A percentile compares a stretch with the other conserved stretches of the same genome.
Evolutionary conservation across 2,888 invertebrate species (phyloP).

Genomic region (Alitta virens): DNA sequence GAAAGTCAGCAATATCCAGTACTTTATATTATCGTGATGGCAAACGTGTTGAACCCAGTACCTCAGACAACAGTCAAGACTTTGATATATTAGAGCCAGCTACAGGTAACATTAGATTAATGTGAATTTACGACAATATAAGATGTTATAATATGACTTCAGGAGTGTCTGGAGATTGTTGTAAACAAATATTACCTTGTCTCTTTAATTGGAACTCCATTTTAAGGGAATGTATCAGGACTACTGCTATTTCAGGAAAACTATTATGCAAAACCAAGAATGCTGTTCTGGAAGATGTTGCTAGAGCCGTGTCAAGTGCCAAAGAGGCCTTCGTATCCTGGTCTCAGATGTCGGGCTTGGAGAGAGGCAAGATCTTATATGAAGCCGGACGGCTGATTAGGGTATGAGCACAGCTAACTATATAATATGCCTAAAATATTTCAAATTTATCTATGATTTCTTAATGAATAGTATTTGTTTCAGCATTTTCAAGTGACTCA

Average conservation of each 20-base stretch:
- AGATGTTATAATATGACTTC: too few species aligned
- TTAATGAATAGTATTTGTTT: too few species aligned
- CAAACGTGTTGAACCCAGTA: constrained; percentile 33
- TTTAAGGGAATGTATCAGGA: too few species aligned
- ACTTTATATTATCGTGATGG: constrained; percentile 47
- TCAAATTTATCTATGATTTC: too few species aligned
- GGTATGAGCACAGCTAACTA: constrained; percentile 33
- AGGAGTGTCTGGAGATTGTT: too few species aligned
- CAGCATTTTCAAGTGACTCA: too few species aligned
- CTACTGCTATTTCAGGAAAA: constrained; percentile 46
- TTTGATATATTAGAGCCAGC: constrained; percentile 44
- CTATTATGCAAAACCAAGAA: constrained; percentile 32
- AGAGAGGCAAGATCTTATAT: constrained; percentile 57
- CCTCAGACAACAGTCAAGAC: constrained; percentile 24
- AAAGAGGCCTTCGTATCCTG: constrained; percentile 55
- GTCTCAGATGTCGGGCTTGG: constrained; percentile 54
- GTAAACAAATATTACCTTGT: too few species aligned
- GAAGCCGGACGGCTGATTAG: constrained; percentile 54
- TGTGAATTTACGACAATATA: neutral
- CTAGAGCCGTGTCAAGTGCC: constrained; percentile 55
- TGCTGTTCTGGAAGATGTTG: constrained; percentile 52
- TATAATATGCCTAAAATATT: neutral
- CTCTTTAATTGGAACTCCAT: too few species aligned
- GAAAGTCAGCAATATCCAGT: constrained; percentile 11
- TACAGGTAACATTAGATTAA: constrained; percentile 44